phyloP scores from a whole-genome alignment of 2,888 invertebrate species.

The Odiellus spinosus region DNA sequence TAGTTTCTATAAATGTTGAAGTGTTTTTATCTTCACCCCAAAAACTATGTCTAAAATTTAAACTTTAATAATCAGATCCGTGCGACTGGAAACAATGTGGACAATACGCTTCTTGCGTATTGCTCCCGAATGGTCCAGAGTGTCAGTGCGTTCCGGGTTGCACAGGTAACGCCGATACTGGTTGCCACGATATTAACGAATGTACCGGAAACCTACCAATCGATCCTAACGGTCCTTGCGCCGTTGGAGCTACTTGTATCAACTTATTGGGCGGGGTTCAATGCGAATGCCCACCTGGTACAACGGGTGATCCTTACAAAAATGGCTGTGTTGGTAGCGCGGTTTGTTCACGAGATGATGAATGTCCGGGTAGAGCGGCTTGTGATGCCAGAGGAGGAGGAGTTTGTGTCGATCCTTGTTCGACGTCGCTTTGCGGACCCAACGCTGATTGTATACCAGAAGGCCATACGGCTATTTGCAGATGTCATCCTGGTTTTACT shows the following conservation, averaged over 20 bases:
- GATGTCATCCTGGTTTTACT: conserved; percentile 60
- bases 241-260: conserved; percentile 70
- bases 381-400: conserved; percentile 46
- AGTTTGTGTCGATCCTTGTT: conserved; percentile 32
- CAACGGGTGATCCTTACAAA: conserved; percentile 69
- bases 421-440: conserved; percentile 43
- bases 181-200: conserved; percentile 72
- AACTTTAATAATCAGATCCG: conserved; percentile 39
- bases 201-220: conserved; percentile 35
- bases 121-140: conserved; percentile 37
- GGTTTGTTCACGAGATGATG: conserved; percentile 49
- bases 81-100: conserved; percentile 81
- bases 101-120: conserved; percentile 74
- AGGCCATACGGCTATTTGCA: conserved; percentile 66
- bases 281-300: conserved; percentile 49
- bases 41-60: background rate
- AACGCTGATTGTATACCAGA: conserved; percentile 77
- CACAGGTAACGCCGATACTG: conserved; percentile 67
- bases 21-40: background rate
- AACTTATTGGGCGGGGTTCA: conserved; percentile 65
- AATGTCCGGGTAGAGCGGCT: conserved; percentile 62
- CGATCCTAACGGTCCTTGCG: conserved; percentile 45
- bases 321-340: conserved; percentile 45
- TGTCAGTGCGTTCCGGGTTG: conserved; percentile 40
- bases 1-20: background rate